Conservation (phyloP, 1,140 invertebrate species). For the Drosophila nasuta region DNA sequence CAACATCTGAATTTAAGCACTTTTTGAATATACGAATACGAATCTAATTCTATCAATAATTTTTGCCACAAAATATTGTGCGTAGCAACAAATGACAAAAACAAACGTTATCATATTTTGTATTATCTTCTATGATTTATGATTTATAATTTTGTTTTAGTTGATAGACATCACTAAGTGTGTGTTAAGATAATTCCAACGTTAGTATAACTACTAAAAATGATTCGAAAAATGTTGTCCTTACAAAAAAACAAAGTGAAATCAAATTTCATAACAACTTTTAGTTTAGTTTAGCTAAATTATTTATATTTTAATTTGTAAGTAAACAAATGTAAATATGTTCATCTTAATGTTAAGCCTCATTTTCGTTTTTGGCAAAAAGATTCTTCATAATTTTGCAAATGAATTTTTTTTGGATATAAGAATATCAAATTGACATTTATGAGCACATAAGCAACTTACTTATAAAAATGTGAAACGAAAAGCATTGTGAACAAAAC, state of each 20-base stretch:
- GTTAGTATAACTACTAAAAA: constrained; percentile 29
- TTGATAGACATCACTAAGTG: neutral
- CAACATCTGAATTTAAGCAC: constrained; percentile 56
- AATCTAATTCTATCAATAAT: constrained; percentile 48
- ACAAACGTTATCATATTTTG: constrained; percentile 47
- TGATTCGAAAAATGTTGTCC: constrained; percentile 53
- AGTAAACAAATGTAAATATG: constrained; percentile 60
- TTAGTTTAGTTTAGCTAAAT: constrained; percentile 81
- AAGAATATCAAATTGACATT: constrained; percentile 50
- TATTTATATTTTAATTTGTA: constrained; percentile 70
- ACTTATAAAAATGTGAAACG: constrained; percentile 34
- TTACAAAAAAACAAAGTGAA: constrained; percentile 46
- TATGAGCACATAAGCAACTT: constrained; percentile 66
- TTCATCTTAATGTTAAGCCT: constrained; percentile 20
- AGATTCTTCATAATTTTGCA: constrained; percentile 82
- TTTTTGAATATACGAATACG: constrained; percentile 66
- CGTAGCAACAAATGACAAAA: constrained; percentile 62
- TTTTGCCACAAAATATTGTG: constrained; percentile 21
- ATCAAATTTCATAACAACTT: constrained; percentile 66
- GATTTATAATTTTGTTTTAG: constrained; percentile 20
- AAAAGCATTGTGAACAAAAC: constrained; percentile 68
- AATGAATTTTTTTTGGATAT: constrained; percentile 48
- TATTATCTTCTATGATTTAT: constrained; percentile 72
- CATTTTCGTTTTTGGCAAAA: constrained; percentile 84
- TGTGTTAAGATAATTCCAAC: constrained; percentile 61